These are phyloP conservation scores for Pteronotus mesoamericanus DNA, from an alignment of 2,797 vertebrate genomes.

Conservation along the genomic window DNA sequence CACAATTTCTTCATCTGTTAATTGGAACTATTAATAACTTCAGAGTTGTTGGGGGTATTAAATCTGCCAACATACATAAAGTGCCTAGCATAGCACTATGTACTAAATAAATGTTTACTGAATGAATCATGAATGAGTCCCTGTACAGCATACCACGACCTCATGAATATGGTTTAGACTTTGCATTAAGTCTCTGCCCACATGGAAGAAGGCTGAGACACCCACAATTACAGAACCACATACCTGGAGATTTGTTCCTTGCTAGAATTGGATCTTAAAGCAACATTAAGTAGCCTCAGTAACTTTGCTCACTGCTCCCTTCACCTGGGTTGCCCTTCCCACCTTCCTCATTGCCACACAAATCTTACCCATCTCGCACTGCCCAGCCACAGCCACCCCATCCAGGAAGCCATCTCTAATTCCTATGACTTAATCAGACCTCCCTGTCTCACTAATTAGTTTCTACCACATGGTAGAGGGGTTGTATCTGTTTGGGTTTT, in stretches of 20 bases:
- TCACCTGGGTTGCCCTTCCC: neutral
- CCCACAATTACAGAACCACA: neutral
- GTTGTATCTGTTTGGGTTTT: neutral
- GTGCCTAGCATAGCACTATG: neutral
- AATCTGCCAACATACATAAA: conserved; percentile 43
- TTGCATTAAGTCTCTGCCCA: conserved; percentile 23
- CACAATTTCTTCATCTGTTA: conserved; percentile 40
- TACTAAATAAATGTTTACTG: conserved; percentile 43
- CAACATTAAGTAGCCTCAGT: neutral
- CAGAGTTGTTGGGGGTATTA: conserved; percentile 14
- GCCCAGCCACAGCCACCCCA: neutral
- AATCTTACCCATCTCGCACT: neutral
- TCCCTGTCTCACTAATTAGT: neutral
- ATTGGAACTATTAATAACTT: conserved; percentile 53
- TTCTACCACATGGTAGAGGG: neutral
- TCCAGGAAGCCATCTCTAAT: neutral
- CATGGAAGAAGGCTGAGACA: neutral
- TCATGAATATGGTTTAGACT: neutral
- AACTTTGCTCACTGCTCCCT: neutral
- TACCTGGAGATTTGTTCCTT: neutral
- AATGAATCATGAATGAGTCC: conserved; percentile 48
- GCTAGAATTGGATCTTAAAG: neutral
- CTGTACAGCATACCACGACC: neutral
- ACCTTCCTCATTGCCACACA: neutral
- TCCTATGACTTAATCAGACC: neutral